Percentiles rank a stretch among this genome's conserved stretches.
Evolutionary conservation across 2,888 invertebrate species (phyloP).

Genomic region (Eustalomyia histrio): DNA sequence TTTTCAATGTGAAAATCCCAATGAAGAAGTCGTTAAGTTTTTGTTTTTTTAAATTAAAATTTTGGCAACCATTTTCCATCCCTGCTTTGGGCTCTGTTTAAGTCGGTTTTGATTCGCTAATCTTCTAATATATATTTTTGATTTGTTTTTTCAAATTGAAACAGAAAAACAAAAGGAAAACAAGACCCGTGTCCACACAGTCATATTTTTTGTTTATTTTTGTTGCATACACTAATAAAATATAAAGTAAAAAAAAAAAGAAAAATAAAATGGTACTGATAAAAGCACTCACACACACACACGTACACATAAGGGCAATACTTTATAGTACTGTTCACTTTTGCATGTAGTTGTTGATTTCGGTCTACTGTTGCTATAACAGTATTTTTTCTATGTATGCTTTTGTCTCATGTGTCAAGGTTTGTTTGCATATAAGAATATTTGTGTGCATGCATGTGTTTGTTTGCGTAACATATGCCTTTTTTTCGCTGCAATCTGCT

Average conservation of each 20-base stretch:
- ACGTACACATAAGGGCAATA: background rate
- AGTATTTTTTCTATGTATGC: background rate
- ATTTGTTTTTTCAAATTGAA: background rate
- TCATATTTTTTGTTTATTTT: background rate
- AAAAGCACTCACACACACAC: background rate
- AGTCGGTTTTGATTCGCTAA: no score
- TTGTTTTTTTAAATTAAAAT: no score
- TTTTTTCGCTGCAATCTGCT: background rate
- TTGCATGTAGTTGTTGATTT: slow-evolving; percentile 18
- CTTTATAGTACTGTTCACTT: slow-evolving; percentile 21
- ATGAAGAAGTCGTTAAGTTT: no score
- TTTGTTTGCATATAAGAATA: background rate
- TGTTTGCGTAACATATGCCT: background rate
- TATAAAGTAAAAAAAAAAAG: slow-evolving; percentile 20
- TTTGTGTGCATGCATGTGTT: background rate
- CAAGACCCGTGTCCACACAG: background rate
- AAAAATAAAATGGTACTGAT: slow-evolving; percentile 10
- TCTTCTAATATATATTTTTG: no score
- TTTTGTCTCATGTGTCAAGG: slow-evolving; percentile 35
- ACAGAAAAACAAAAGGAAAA: background rate
- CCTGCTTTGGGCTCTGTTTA: no score
- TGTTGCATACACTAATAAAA: background rate
- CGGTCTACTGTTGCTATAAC: background rate
- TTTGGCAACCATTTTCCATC: no score
- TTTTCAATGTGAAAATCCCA: no score